Base-by-base conservation (phyloP, 1,140 invertebrate species). In the Carcinoscorpius rotundicauda region DNA sequence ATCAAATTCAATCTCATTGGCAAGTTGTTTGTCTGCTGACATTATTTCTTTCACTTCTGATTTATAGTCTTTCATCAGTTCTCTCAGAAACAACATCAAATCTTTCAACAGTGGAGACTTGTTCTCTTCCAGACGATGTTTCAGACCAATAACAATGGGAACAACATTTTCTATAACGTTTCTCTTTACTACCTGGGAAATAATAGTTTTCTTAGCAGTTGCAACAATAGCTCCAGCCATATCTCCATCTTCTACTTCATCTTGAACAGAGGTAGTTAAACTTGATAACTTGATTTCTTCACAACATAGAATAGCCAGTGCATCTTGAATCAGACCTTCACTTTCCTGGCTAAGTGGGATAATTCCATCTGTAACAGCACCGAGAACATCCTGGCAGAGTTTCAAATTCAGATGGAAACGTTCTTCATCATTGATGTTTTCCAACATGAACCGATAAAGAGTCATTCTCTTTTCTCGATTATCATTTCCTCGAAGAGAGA, bases 371-470 rank as follows among this genome's bases (percentile, higher is more conserved):
- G 79, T 78, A 51, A 79, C 75, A 5, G 78, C 69, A 52, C 75
- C 72, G 56, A 79, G 68, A 49, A 81, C 75, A 64, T 81, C 80
- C 61, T 77, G 75, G 61, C 75, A 76, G 6, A 82, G 72, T 68
- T 77, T 77, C 6, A 72, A 74, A 5, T 77, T 77, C n/a, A 77
- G 71, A 49, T 76, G 72, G 68, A 81, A 79, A 6, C 76, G 74
- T 9, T 80, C 78, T 60, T 78, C 76, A 72, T 81, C 80, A 50
- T 72, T 72, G 71, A 85, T 79, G 71, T 84, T 77, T 53, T 84
- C 81, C 67, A 85, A 63, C 82, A 86, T 82, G 66, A 85, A 85
- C 59, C 77, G 74, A 66, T 85, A 86, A 29, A 86, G 77, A n/a
- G 72, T 71, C 58, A 78, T 69, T 58, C 84, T 72, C 50, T 81